These are phyloP conservation scores for Caenorhabditis sp. DNA, from an alignment of 2,888 invertebrate species.

Conservation along the genomic window DNA sequence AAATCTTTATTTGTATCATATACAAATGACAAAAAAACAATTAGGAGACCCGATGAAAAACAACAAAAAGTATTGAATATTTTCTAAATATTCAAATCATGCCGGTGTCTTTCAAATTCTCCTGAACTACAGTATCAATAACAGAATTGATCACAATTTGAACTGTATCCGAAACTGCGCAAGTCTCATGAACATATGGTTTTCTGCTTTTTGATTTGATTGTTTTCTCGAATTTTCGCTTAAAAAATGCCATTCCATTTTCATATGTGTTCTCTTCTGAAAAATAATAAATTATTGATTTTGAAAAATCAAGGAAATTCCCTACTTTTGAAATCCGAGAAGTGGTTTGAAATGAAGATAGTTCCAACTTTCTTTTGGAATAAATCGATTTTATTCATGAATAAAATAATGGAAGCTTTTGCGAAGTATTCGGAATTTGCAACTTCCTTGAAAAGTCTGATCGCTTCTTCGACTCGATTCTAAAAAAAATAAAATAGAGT, in stretches of 20 bases:
- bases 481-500: too few relatives aligned
- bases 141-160: slow-evolving; percentile 64
- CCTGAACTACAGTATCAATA: slow-evolving; percentile 66
- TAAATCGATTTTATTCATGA: slow-evolving; percentile 68
- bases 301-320: neutral
- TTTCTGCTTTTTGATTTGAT: slow-evolving; percentile 26
- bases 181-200: slow-evolving; percentile 62
- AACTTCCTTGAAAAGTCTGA: slow-evolving; percentile 59
- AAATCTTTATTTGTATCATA: neutral
- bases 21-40: neutral
- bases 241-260: slow-evolving; percentile 50
- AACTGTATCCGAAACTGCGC: slow-evolving; percentile 53
- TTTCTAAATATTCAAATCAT: slow-evolving; percentile 58
- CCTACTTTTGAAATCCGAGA: slow-evolving; percentile 54
- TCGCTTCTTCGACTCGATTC: slow-evolving; percentile 67
- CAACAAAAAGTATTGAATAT: neutral
- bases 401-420: slow-evolving; percentile 64
- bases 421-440: slow-evolving; percentile 55
- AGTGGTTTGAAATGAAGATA: slow-evolving; percentile 48
- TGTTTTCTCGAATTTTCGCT: slow-evolving; percentile 42
- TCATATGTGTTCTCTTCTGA: slow-evolving; percentile 53
- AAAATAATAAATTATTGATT: slow-evolving; percentile 4
- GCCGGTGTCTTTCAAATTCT: slow-evolving; percentile 66
- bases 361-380: slow-evolving; percentile 62
- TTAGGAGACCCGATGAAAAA: neutral